Evolutionary conservation across 2,888 invertebrate species (phyloP).

Genomic region (Anaspis maculata): DNA sequence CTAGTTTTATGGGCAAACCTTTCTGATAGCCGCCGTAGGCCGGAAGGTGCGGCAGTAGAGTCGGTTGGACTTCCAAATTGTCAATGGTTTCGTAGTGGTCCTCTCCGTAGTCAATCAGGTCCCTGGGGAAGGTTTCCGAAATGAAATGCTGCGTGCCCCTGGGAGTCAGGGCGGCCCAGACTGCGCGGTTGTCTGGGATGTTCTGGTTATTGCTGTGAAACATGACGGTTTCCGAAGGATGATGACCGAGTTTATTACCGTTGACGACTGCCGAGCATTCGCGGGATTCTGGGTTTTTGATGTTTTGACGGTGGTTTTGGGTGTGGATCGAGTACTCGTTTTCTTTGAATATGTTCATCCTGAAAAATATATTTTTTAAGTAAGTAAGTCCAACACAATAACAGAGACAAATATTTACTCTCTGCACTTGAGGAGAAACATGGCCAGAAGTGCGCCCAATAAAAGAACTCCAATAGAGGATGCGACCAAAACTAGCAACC

Average conservation of each 20-base stretch:
- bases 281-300: constrained; percentile 40
- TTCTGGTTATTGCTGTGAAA: constrained; percentile 29
- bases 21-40: constrained; percentile 18
- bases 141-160: constrained; percentile 73
- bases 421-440: constrained; percentile 73
- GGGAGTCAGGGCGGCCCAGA: constrained; percentile 78
- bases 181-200: constrained; percentile 38
- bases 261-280: constrained; percentile 39
- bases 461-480: constrained; percentile 74
- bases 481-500: constrained; percentile 71
- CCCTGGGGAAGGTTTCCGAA: constrained; percentile 55
- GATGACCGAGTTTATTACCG: constrained; percentile 34
- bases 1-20: constrained; percentile 18
- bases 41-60: constrained; percentile 10
- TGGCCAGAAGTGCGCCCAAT: constrained; percentile 67
- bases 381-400: not conserved
- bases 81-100: constrained; percentile 68
- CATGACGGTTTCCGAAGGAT: constrained; percentile 35
- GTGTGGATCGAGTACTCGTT: constrained; percentile 45
- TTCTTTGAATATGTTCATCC: constrained; percentile 51
- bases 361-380: constrained; percentile 13
- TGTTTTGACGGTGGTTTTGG: constrained; percentile 39
- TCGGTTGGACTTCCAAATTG: constrained; percentile 21
- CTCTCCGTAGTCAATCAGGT: constrained; percentile 42
- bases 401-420: constrained; percentile 57